A percentile compares a stretch with the other conserved stretches of the same genome.
These are phyloP conservation scores for Drosophila nigromelanica DNA, from an alignment of 1,140 invertebrate species.

Conservation along the genomic window DNA sequence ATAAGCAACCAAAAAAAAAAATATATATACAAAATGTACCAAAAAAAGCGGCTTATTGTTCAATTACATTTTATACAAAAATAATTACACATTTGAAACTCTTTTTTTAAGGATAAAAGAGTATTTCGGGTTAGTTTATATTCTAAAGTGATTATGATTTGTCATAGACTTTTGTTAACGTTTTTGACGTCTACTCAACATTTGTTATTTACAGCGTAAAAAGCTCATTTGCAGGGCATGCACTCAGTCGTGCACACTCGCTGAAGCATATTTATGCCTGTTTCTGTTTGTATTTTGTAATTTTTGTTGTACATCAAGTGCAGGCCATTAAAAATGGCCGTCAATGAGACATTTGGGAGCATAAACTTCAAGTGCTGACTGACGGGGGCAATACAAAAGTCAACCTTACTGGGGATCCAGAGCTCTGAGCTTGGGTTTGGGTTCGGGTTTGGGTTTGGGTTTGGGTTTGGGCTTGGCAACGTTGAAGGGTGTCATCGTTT, in stretches of 20 bases:
- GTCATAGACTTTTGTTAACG: no score
- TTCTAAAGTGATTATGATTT: no score
- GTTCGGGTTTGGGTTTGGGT: neutral
- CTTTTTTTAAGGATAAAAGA: no score
- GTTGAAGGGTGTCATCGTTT: slow-evolving; percentile 49
- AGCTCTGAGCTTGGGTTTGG: neutral
- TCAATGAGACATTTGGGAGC: slow-evolving; percentile 74
- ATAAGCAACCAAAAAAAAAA: no score
- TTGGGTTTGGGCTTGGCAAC: no score
- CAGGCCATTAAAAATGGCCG: slow-evolving; percentile 74
- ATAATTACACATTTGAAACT: no score
- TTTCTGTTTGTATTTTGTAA: slow-evolving; percentile 36
- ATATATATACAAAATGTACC: no score
- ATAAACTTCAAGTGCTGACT: slow-evolving; percentile 32
- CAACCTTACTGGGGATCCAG: slow-evolving; percentile 8
- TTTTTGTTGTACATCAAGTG: slow-evolving; percentile 39
- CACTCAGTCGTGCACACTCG: neutral
- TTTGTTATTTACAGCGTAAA: no score
- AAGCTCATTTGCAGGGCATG: slow-evolving; percentile 4
- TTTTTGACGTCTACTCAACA: no score
- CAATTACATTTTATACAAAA: no score
- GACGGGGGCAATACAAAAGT: slow-evolving; percentile 14
- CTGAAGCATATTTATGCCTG: neutral
- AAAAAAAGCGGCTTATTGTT: no score
- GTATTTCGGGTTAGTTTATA: no score